Evolutionary conservation across 2,113 vertebrate genomes (phyloP).

Genomic region (Sylvia atricapilla): DNA sequence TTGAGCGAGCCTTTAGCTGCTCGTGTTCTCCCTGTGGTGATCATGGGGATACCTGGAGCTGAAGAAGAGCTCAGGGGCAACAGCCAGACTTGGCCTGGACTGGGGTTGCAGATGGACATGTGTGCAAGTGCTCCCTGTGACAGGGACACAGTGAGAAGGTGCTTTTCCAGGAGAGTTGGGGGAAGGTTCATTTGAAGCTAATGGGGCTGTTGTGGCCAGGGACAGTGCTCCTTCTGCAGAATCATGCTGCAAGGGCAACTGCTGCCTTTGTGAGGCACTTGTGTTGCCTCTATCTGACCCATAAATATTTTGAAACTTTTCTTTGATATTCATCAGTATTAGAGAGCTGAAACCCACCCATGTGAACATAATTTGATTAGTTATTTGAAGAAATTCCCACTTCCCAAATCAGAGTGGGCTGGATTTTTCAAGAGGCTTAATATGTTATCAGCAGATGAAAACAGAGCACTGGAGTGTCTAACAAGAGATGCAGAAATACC

Average conservation of each 20-base stretch:
- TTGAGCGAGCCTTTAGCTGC: background rate
- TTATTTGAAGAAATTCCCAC: background rate
- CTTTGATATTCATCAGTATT: background rate
- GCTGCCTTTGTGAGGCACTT: background rate
- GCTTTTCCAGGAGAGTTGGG: background rate
- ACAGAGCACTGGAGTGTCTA: background rate
- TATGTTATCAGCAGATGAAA: background rate
- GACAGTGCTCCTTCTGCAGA: background rate
- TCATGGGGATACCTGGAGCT: background rate
- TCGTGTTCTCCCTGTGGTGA: rapidly evolving
- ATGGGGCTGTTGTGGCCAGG: background rate
- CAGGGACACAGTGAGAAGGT: background rate
- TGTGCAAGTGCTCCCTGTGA: background rate
- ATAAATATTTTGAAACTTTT: background rate
- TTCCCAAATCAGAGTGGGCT: background rate
- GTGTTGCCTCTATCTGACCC: rapidly evolving
- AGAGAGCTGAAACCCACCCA: background rate
- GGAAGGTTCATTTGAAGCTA: background rate
- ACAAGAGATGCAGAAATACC: background rate
- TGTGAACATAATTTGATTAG: background rate
- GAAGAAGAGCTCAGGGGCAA: background rate
- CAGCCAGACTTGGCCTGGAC: rapidly evolving
- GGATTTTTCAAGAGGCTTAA: background rate
- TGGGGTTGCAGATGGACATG: background rate
- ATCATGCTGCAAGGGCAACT: background rate